Evolutionary conservation across 2,113 vertebrate genomes (phyloP).

Genomic region (Eretmochelys imbricata): DNA sequence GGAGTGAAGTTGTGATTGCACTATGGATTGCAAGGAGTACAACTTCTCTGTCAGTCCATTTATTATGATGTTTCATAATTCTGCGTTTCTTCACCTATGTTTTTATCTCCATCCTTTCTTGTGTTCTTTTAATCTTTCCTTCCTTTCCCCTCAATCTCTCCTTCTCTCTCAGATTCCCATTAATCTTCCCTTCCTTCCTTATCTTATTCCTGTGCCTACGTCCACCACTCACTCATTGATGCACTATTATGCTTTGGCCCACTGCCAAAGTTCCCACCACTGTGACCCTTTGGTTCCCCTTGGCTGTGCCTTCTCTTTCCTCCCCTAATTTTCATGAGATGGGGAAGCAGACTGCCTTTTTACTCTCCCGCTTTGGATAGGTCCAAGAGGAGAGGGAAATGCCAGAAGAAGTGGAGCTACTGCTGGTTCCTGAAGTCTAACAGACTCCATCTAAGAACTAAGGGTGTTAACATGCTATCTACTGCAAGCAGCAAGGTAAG

Average conservation of each 20-base stretch:
- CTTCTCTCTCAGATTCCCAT: neutral
- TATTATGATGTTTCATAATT: neutral
- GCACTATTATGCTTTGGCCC: neutral
- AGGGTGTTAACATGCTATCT: neutral
- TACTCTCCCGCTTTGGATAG: neutral
- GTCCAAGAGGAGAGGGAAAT: neutral
- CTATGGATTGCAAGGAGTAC: neutral
- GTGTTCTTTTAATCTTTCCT: neutral
- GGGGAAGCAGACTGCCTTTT: neutral
- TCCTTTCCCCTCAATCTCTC: neutral
- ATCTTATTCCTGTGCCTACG: neutral
- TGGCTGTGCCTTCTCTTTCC: neutral
- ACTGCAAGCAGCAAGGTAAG: neutral
- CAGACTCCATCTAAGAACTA: neutral
- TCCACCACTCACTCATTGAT: neutral
- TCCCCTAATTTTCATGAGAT: neutral
- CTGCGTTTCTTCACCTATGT: neutral
- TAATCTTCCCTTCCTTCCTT: neutral
- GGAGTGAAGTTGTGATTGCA: neutral
- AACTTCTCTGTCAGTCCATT: neutral
- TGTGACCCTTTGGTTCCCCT: neutral
- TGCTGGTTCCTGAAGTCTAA: neutral
- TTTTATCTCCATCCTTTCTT: accelerated
- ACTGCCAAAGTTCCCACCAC: neutral
- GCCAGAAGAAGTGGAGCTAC: neutral